Evolutionary conservation across 2,797 vertebrate genomes (phyloP).

Genomic region (Anas acuta): DNA sequence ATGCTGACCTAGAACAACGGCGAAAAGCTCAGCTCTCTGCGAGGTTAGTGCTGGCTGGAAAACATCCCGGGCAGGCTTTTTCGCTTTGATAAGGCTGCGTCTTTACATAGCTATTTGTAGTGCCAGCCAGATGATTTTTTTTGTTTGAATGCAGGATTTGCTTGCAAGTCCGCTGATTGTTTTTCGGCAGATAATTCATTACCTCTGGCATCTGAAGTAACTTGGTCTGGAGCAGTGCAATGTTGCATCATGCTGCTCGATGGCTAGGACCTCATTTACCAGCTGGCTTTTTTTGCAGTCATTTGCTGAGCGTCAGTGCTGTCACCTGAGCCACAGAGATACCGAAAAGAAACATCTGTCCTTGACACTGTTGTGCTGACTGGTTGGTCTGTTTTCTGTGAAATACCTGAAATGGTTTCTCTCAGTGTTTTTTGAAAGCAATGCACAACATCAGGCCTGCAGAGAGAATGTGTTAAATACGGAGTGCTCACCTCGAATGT

Average conservation of each 20-base stretch:
- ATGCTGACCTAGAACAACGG: conserved; percentile 49
- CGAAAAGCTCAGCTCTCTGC: conserved; percentile 24
- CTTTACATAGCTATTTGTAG: conserved; percentile 36
- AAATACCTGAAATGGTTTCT: neutral
- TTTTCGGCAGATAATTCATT: conserved; percentile 3
- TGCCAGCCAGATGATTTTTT: conserved; percentile 39
- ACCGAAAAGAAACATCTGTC: neutral
- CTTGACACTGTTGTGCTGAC: neutral
- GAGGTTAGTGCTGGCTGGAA: conserved; percentile 13
- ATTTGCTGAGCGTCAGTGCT: neutral
- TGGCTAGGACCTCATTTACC: neutral
- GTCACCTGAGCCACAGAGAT: neutral
- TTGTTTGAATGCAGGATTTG: neutral
- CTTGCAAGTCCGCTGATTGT: neutral
- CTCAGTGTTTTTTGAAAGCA: neutral
- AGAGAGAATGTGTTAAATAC: neutral
- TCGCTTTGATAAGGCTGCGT: conserved; percentile 19
- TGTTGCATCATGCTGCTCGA: neutral
- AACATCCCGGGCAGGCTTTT: neutral
- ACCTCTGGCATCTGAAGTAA: conserved; percentile 6
- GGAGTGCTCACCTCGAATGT: neutral
- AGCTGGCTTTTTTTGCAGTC: neutral
- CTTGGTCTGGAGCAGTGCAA: conserved; percentile 23
- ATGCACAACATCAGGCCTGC: neutral
- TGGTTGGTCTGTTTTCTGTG: neutral